Evolutionary conservation across 2,888 invertebrate genomes (phyloP).

Genomic region (Nomada fabriciana): DNA sequence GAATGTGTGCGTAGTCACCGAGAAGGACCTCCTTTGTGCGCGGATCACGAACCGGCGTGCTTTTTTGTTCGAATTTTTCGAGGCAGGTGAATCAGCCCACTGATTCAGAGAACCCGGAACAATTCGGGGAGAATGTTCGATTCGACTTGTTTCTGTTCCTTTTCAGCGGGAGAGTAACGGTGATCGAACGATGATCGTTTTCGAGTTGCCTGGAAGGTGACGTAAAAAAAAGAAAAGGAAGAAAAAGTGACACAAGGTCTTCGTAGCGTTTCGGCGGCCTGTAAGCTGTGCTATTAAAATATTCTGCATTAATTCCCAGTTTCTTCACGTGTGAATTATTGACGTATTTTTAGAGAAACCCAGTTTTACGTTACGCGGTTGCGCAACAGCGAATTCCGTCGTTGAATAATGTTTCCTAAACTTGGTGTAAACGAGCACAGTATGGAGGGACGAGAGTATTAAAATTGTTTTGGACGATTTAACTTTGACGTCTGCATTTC

Average conservation of each 20-base stretch:
- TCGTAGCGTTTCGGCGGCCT: not conserved
- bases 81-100: conserved; percentile 14
- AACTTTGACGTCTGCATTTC: not conserved
- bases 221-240: not conserved
- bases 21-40: not conserved
- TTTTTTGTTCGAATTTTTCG: not conserved
- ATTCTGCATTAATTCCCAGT: conserved; percentile 1
- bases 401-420: not conserved
- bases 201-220: not conserved
- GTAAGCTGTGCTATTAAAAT: no score
- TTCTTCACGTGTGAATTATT: not conserved
- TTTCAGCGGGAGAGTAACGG: not conserved
- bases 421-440: not conserved
- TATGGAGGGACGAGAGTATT: not conserved
- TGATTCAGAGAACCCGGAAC: conserved; percentile 16
- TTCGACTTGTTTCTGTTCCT: not conserved
- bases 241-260: not conserved
- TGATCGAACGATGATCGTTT: conserved; percentile 17
- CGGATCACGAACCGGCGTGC: not conserved
- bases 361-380: not conserved
- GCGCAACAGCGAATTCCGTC: not conserved
- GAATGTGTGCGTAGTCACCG: not conserved
- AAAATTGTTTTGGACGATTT: not conserved
- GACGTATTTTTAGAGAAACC: not conserved
- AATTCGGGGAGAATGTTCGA: not conserved